Conservation (phyloP, 2,888 invertebrate species). For the Eupithecia inturbata region DNA sequence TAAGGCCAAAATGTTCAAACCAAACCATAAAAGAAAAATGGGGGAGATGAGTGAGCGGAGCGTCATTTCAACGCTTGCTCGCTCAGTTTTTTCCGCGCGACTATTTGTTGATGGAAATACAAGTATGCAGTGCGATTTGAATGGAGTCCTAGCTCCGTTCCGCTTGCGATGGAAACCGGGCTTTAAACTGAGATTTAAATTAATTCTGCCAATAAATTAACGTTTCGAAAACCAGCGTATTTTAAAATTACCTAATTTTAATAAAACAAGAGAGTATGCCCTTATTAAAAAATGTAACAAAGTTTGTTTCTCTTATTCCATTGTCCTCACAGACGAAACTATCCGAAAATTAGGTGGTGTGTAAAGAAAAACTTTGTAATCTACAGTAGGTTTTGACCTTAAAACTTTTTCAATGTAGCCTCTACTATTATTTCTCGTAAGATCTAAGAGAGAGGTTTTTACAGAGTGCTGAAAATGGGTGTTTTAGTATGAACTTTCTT, state of each 20-base stretch:
- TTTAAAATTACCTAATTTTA: not conserved
- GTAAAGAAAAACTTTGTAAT: slow-evolving; percentile 28
- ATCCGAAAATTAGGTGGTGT: slow-evolving; percentile 18
- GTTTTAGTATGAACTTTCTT: slow-evolving; percentile 3
- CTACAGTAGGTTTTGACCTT: slow-evolving; percentile 21
- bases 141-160: too few species aligned
- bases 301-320: slow-evolving; percentile 10
- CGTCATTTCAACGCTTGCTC: too few species aligned
- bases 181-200: not conserved
- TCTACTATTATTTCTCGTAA: slow-evolving; percentile 10
- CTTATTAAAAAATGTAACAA: not conserved
- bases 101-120: too few species aligned
- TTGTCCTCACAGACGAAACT: slow-evolving; percentile 20
- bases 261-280: not conserved
- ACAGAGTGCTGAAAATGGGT: not conserved
- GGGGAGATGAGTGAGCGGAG: too few species aligned
- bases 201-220: not conserved
- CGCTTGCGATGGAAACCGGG: too few species aligned
- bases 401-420: slow-evolving; percentile 27
- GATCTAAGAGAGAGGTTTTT: not conserved
- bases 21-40: too few species aligned
- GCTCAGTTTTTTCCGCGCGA: too few species aligned
- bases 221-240: not conserved
- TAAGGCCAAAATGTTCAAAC: too few species aligned
- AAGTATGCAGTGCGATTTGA: too few species aligned